phyloP scores from a whole-genome alignment of 2,113 vertebrate species.

The Rousettus leschenaultii region DNA sequence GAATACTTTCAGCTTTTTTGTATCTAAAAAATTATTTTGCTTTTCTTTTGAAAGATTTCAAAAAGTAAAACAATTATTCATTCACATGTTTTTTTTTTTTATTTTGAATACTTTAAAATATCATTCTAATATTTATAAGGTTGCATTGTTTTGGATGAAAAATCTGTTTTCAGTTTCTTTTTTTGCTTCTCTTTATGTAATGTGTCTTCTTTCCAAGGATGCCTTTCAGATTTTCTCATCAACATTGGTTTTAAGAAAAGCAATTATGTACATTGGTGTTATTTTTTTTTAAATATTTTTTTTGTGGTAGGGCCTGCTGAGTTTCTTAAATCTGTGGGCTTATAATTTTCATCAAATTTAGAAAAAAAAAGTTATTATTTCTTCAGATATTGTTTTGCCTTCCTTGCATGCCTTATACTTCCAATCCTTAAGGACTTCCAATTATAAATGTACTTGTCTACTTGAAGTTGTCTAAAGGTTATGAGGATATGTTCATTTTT shows the following conservation, averaged over 20 bases:
- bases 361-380: not conserved
- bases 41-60: constrained; percentile 19
- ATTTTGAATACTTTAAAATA: not conserved
- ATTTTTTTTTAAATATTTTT: not conserved
- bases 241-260: not conserved
- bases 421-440: not conserved
- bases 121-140: not conserved
- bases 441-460: not conserved
- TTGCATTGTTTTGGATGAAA: not conserved
- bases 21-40: not conserved
- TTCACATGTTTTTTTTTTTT: too few relatives aligned
- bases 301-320: not conserved
- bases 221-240: not conserved
- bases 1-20: not conserved
- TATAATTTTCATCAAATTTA: not conserved
- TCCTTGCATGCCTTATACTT: not conserved
- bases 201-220: not conserved
- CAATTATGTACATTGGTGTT: not conserved
- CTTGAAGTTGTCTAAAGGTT: not conserved
- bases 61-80: not conserved
- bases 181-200: not conserved
- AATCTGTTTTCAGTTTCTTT: not conserved
- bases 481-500: not conserved
- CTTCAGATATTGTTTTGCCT: not conserved
- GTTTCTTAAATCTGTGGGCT: not conserved